phyloP scores from a whole-genome alignment of 2,888 invertebrate genomes.

The Amorpha juglandis region DNA sequence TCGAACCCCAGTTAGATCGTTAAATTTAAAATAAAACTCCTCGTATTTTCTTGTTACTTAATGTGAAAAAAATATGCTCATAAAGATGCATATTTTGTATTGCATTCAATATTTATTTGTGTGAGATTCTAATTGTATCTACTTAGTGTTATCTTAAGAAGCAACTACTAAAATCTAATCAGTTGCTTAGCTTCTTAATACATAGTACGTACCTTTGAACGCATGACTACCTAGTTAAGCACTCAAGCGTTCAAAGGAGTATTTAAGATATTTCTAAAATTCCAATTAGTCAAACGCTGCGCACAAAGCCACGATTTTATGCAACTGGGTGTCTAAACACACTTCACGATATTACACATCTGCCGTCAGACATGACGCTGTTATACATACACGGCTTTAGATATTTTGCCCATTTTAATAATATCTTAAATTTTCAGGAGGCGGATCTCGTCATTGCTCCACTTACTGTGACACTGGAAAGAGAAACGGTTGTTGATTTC shows the following conservation, averaged over 20 bases:
- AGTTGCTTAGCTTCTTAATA: too few relatives aligned
- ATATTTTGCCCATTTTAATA: conserved; percentile 13
- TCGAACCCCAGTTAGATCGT: too few relatives aligned
- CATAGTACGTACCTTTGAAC: too few relatives aligned
- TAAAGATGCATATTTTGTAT: background rate
- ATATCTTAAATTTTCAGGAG: conserved; percentile 86
- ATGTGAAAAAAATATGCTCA: too few relatives aligned
- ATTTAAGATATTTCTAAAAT: conserved; percentile 5
- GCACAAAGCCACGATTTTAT: background rate
- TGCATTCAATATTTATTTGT: background rate
- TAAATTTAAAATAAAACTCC: too few relatives aligned
- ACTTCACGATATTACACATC: conserved; percentile 7
- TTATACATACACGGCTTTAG: conserved; percentile 23
- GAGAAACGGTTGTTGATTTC: conserved; percentile 98
- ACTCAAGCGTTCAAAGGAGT: conserved; percentile 5
- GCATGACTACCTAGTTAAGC: background rate
- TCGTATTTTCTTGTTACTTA: too few relatives aligned
- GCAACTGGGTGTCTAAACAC: background rate
- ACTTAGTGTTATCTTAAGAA: too few relatives aligned
- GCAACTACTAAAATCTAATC: too few relatives aligned
- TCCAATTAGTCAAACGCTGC: background rate
- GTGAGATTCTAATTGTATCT: too few relatives aligned
- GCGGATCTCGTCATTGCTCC: conserved; percentile 98
- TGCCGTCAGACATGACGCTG: background rate
- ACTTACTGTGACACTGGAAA: conserved; percentile 95